A percentile compares a stretch with the other conserved stretches of the same genome.
phyloP scores from a whole-genome alignment of 2,888 invertebrate genomes.

The Lacanobia wlatinum region DNA sequence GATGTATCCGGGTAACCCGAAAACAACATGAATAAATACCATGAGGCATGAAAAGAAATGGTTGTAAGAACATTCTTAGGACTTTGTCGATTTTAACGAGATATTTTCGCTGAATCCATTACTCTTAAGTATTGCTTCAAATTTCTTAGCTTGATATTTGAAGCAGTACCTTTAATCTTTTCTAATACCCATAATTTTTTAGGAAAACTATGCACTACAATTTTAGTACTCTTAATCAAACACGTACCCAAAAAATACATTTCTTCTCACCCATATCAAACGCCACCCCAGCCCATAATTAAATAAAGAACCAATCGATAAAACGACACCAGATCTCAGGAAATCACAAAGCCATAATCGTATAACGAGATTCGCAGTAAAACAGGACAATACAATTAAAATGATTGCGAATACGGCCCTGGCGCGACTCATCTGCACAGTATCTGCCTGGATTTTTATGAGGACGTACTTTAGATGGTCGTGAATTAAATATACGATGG shows the following conservation, averaged over 20 bases:
- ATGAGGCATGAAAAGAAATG: neutral
- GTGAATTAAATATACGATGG: constrained; percentile 90
- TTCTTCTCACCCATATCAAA: constrained; percentile 54
- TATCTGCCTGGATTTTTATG: constrained; percentile 89
- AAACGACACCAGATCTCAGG: constrained; percentile 75
- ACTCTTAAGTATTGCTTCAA: neutral
- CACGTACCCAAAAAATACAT: neutral
- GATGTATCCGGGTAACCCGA: constrained; percentile 61
- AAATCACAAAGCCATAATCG: constrained; percentile 81
- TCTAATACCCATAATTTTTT: neutral
- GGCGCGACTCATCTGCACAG: constrained; percentile 89
- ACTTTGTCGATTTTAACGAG: neutral
- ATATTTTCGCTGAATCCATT: neutral
- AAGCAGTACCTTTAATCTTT: too few species aligned
- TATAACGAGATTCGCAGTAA: constrained; percentile 89
- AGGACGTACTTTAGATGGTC: constrained; percentile 86
- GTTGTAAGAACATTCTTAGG: neutral
- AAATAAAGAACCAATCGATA: constrained; percentile 68
- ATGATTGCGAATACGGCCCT: constrained; percentile 86
- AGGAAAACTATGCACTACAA: neutral
- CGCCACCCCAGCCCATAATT: constrained; percentile 49
- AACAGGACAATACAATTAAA: constrained; percentile 88
- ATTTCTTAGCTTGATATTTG: neutral
- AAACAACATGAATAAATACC: constrained; percentile 6
- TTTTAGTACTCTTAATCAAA: neutral